Base-by-base conservation (phyloP, 2,797 vertebrate species). In the Trachurus trachurus region DNA sequence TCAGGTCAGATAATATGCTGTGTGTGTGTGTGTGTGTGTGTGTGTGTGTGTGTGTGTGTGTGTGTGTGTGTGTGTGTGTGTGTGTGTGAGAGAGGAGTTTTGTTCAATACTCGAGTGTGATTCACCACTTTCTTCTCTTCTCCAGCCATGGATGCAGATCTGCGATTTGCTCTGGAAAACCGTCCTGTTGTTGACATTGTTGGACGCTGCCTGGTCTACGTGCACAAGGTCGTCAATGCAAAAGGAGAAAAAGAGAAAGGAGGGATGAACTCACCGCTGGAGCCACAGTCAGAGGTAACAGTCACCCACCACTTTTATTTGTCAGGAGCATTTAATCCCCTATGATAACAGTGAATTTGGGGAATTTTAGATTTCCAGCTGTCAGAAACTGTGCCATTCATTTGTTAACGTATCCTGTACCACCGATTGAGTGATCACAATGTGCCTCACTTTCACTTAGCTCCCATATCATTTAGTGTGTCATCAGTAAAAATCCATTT, bases 81-180 rank as follows among this genome's bases (percentile, higher is more conserved):
- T 45, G 4, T 64, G n/a, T 52, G 44, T 22, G n/a, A n/a, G n/a
- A 45, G 50, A 11, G 60, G 39, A 11, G 37, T 17, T 50, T 21
- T 12, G 13, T 29, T 47, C 0, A 0, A 15, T 19, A 29, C 59
- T 5, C 2, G 37, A 5, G 9, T 61, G 0, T 17, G 2, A 45
- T 9, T 44, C 19, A n/a, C 66, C 2, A 0, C 9, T 1, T 17
- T 9, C 9, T 47, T 60, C 65, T 9, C 68, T 54, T 34, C 49
- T 68, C 4, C 76, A 96, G 96, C 76, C 53, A 88, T 96, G 1
- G 96, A 96, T 26, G 78, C 77, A 17, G 96, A 96, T 81, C 81
- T 96, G 45, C 88, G 87, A 1, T 95, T 88, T 57, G 95, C 95
- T 52, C 76, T 96, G 80, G 87, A 90, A 59, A 78, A 65, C 19